These are phyloP conservation scores for Ceriagrion tenellum DNA, from an alignment of 2,888 invertebrate species.

Conservation along the genomic window DNA sequence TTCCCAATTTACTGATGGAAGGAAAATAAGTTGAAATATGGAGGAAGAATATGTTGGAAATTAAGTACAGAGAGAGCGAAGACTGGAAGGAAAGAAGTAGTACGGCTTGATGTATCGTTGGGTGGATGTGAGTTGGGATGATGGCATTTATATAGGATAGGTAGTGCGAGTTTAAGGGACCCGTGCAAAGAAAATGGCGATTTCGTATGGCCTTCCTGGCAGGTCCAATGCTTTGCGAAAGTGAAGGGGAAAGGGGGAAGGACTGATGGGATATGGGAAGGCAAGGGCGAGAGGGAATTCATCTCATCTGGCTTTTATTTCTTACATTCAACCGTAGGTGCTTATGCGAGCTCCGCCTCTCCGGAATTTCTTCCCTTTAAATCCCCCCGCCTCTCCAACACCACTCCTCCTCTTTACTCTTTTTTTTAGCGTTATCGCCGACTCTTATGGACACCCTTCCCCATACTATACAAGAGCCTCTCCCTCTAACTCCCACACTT, in stretches of 20 bases:
- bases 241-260: background rate
- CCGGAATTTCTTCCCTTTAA: background rate
- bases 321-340: background rate
- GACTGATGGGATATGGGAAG: background rate
- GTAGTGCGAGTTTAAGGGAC: background rate
- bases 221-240: background rate
- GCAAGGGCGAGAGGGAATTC: background rate
- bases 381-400: background rate
- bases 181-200: slow-evolving; percentile 11
- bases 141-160: background rate
- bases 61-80: background rate
- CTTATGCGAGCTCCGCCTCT: slow-evolving; percentile 16
- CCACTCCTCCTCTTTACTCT: background rate
- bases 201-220: background rate
- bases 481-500: background rate
- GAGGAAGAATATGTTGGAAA: background rate
- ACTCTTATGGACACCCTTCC: background rate
- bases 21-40: background rate
- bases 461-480: background rate
- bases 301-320: slow-evolving; percentile 31
- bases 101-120: background rate
- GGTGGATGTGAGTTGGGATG: background rate
- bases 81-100: background rate
- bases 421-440: background rate
- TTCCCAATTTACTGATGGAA: background rate